Conservation (phyloP, 2,888 invertebrate species). For the Hypselothyrea guttata region DNA sequence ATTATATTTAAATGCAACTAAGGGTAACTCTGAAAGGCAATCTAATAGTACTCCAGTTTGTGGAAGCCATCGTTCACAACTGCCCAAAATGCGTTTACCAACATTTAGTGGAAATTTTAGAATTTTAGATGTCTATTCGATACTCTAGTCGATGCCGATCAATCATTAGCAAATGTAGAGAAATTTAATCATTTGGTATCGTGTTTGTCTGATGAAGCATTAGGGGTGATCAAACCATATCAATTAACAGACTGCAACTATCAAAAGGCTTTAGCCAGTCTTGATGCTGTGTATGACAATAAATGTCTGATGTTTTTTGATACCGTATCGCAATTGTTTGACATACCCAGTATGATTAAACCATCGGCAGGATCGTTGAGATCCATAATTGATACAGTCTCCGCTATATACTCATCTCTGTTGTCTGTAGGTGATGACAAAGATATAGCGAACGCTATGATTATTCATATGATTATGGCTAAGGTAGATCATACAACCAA, state of each 20-base stretch:
- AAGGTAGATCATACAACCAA: not conserved
- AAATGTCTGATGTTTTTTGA: slow-evolving; percentile 12
- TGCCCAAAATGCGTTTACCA: slow-evolving; percentile 15
- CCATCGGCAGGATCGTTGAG: not conserved
- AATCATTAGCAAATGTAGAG: not conserved
- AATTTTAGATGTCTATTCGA: slow-evolving; percentile 1
- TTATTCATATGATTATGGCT: not conserved
- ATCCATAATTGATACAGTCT: not conserved
- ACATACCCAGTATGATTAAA: slow-evolving; percentile 1
- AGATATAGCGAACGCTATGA: not conserved
- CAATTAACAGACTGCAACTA: slow-evolving; percentile 10
- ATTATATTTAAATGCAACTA: too few relatives aligned
- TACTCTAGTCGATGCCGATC: not conserved
- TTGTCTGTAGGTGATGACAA: not conserved
- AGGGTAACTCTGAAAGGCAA: too few relatives aligned
- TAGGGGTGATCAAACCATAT: not conserved
- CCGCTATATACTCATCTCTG: not conserved
- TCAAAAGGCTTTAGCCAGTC: not conserved
- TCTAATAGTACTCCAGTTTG: too few relatives aligned
- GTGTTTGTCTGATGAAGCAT: not conserved
- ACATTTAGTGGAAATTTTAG: slow-evolving; percentile 7
- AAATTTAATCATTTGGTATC: slow-evolving; percentile 8
- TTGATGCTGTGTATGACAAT: slow-evolving; percentile 9
- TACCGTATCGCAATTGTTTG: slow-evolving; percentile 5
- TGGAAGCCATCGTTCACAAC: not conserved